phyloP scores from a whole-genome alignment of 2,888 invertebrate species.

The Cacoxenus indagator region DNA sequence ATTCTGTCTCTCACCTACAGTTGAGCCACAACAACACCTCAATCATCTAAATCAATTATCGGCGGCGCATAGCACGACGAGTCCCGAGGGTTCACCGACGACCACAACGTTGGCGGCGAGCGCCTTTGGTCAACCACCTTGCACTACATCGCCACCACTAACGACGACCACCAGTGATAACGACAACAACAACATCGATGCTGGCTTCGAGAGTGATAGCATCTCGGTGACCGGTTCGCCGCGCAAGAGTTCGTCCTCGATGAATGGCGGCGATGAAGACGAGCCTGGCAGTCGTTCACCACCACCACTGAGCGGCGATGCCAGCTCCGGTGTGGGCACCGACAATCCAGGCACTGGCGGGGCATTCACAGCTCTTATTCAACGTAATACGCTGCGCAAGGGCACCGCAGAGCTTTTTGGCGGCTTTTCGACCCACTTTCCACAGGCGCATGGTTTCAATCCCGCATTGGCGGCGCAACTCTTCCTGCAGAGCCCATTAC shows the following conservation, averaged over 20 bases:
- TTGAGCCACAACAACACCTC: conserved; percentile 56
- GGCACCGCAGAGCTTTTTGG: conserved; percentile 65
- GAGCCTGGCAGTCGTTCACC: conserved; percentile 44
- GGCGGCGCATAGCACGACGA: conserved; percentile 79
- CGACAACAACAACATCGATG: conserved; percentile 69
- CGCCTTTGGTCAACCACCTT: conserved; percentile 46
- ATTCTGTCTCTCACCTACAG: conserved; percentile 7
- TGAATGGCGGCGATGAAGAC: conserved; percentile 54
- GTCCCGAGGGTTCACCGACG: conserved; percentile 77
- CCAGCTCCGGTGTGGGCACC: conserved; percentile 38
- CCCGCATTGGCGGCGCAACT: conserved; percentile 79
- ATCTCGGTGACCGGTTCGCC: conserved; percentile 72
- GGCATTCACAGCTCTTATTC: conserved; percentile 70
- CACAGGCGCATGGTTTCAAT: conserved; percentile 72
- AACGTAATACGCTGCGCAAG: conserved; percentile 67
- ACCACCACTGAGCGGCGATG: conserved; percentile 25
- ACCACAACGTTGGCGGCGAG: conserved; percentile 51
- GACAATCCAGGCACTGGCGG: conserved; percentile 54
- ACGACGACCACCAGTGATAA: conserved; percentile 61
- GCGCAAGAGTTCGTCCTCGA: conserved; percentile 71
- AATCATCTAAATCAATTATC: conserved; percentile 63
- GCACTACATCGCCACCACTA: conserved; percentile 69
- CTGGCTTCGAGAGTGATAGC: conserved; percentile 71
- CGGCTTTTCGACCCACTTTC: conserved; percentile 71
- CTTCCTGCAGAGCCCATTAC: conserved; percentile 80